Conservation (phyloP, 2,113 vertebrate species). For the Perca fluviatilis region DNA sequence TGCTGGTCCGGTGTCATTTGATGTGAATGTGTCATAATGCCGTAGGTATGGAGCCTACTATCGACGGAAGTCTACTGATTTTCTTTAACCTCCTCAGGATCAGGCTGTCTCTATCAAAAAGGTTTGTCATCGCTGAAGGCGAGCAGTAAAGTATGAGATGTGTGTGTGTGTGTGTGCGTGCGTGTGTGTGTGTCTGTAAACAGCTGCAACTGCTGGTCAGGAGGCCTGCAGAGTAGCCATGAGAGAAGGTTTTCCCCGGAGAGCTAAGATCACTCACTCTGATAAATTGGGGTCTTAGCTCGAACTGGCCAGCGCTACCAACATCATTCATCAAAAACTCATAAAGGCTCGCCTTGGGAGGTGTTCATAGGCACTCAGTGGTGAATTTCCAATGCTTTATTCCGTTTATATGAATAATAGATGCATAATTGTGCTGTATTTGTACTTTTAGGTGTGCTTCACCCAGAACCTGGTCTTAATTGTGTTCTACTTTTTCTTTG, state of each 20-base stretch:
- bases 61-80: neutral
- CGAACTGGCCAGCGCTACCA: conserved; percentile 34
- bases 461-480: conserved; percentile 11
- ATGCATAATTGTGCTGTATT: conserved; percentile 47
- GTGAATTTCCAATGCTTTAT: conserved; percentile 26
- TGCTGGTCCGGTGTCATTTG: neutral
- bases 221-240: neutral
- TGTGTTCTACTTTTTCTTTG: conserved; percentile 15
- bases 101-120: neutral
- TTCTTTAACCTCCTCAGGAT: neutral
- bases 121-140: neutral
- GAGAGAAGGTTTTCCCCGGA: conserved; percentile 1
- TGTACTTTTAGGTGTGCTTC: conserved; percentile 12
- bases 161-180: neutral
- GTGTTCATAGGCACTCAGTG: conserved; percentile 9
- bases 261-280: conserved; percentile 47
- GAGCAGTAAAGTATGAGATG: neutral
- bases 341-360: conserved; percentile 39
- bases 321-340: conserved; percentile 66
- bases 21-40: neutral
- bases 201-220: neutral
- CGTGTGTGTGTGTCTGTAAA: too few relatives aligned
- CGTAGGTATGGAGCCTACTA: neutral
- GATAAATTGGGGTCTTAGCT: conserved; percentile 57
- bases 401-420: conserved; percentile 58